A percentile compares a stretch with the other conserved stretches of the same genome.
phyloP scores from a whole-genome alignment of 2,888 invertebrate genomes.

The Rhagonycha fulva region DNA sequence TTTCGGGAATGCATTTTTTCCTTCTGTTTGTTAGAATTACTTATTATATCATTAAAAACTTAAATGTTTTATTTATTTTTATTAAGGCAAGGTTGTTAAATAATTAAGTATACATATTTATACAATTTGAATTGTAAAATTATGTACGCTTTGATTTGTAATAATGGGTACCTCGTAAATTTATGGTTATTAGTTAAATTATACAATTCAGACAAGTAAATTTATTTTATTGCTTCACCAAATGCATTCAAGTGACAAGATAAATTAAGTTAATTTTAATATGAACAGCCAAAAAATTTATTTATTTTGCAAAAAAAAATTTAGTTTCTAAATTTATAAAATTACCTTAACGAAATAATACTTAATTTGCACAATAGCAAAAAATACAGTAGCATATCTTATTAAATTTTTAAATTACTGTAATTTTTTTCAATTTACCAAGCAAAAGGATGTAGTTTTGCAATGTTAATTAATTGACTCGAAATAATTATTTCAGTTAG shows the following conservation, averaged over 20 bases:
- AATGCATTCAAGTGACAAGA: neutral
- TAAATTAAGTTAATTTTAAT: neutral
- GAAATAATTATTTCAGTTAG: neutral
- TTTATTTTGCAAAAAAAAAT: neutral
- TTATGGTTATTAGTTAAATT: neutral
- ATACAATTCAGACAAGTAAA: neutral
- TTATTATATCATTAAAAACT: neutral
- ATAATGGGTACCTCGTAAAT: neutral
- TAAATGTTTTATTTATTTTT: conserved; percentile 8
- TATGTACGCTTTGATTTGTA: neutral
- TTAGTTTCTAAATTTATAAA: neutral
- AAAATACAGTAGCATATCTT: neutral
- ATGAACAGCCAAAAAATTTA: neutral
- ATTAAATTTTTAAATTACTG: neutral
- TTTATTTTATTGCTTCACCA: neutral
- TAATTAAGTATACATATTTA: neutral
- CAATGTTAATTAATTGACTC: neutral
- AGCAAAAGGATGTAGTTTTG: neutral
- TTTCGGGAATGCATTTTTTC: conserved; percentile 1
- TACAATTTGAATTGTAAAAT: neutral
- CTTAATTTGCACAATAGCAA: neutral
- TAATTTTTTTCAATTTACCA: neutral
- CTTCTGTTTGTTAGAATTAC: conserved; percentile 9
- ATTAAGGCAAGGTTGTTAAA: neutral
- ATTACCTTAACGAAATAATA: neutral